phyloP scores from a whole-genome alignment of 2,888 invertebrate species.

The Pollenia amentaria region DNA sequence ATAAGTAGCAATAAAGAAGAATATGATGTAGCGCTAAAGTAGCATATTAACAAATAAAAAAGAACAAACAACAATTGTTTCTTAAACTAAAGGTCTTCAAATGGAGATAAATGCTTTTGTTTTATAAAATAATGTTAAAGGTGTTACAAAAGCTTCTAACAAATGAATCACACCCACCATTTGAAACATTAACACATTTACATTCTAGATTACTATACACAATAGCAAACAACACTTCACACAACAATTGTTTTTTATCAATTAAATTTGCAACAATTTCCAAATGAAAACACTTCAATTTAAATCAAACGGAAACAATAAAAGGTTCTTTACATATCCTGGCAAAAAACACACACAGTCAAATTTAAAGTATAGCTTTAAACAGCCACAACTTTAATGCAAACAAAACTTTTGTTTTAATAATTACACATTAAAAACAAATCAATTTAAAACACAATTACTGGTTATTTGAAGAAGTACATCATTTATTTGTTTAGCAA shows the following conservation, averaged over 20 bases:
- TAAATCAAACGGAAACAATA: slow-evolving; percentile 18
- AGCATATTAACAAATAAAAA: no score
- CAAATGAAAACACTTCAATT: not conserved
- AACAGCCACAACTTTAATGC: not conserved
- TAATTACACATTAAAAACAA: slow-evolving; percentile 20
- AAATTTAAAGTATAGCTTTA: not conserved
- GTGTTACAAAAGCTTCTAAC: no score
- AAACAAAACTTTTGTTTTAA: slow-evolving; percentile 12
- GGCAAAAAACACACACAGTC: not conserved
- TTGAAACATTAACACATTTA: no score
- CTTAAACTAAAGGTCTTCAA: no score
- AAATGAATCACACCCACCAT: no score
- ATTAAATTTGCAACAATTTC: slow-evolving; percentile 8
- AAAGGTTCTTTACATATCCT: slow-evolving; percentile 6
- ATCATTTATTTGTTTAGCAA: slow-evolving; percentile 32
- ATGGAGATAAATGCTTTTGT: no score
- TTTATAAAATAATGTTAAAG: no score
- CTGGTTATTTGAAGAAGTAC: slow-evolving; percentile 8
- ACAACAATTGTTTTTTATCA: slow-evolving; percentile 9
- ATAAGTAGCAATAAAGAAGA: no score
- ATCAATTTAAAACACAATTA: slow-evolving; percentile 39
- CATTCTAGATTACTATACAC: not conserved
- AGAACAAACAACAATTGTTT: no score
- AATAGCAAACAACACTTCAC: not conserved
- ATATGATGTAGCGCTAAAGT: no score